Evolutionary conservation across 2,888 invertebrate genomes (phyloP).

Genomic region (Drosophila rellima): DNA sequence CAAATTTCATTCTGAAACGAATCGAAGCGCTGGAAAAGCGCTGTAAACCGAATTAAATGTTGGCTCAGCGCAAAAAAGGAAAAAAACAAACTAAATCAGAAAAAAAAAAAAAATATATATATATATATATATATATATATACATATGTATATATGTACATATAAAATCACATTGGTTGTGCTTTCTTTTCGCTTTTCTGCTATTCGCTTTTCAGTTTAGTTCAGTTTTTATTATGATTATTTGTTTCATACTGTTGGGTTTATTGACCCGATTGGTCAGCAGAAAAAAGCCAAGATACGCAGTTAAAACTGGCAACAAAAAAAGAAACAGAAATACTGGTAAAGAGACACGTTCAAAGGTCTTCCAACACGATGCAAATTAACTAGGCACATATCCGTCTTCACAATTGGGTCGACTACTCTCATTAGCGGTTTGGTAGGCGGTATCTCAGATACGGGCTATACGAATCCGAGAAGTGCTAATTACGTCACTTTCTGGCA

Average conservation of each 20-base stretch:
- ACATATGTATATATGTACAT: neutral
- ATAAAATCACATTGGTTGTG: constrained; percentile 28
- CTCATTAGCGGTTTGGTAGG: constrained; percentile 59
- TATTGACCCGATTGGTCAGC: constrained; percentile 71
- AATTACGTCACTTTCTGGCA: constrained; percentile 61
- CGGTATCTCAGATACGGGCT: constrained; percentile 40
- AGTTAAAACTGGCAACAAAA: constrained; percentile 39
- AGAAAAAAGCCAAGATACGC: constrained; percentile 63
- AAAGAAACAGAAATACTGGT: constrained; percentile 13
- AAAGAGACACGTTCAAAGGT: constrained; percentile 68
- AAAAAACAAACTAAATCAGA: neutral
- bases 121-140: neutral
- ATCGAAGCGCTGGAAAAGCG: constrained; percentile 47
- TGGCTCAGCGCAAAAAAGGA: constrained; percentile 36
- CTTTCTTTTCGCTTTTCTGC: constrained; percentile 30
- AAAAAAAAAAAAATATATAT: neutral
- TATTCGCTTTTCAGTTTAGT: constrained; percentile 21
- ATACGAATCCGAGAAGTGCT: constrained; percentile 55
- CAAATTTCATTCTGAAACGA: constrained; percentile 43
- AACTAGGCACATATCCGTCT: constrained; percentile 78
- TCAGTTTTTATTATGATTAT: constrained; percentile 17
- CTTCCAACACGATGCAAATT: constrained; percentile 68
- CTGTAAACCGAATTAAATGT: constrained; percentile 26
- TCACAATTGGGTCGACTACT: constrained; percentile 66
- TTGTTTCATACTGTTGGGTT: constrained; percentile 46